Base-by-base conservation (phyloP, 2,888 invertebrate genomes). In the Microplitis manilae region DNA sequence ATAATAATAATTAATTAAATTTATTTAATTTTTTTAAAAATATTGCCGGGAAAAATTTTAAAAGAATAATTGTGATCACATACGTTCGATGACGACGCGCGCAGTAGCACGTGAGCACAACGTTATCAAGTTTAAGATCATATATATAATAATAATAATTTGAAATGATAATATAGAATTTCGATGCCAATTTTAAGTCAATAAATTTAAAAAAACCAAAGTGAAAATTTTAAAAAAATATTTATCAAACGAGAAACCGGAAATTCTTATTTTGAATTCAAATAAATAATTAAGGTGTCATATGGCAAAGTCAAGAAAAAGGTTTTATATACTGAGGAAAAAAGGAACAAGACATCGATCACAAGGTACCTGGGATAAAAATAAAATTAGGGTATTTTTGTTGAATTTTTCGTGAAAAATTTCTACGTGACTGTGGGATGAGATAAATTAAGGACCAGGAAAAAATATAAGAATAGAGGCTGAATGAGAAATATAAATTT, bases 11-110 rank as follows among this genome's bases (percentile, higher is more conserved):
- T 9, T 0, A 2, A 13, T 9, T 0, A 50, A 50, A 13, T 50
- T 13, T 6, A 50, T 13, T 8, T 13, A 13, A 50, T 13, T 50
- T 50, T 13, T 50, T 50, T 9, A 9, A 9, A 13, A 50, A 13
- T 7, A 50, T 7, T 9, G 2, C 50, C 50, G 50, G 9, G 9
- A 50, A 13, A 41, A 39, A 50, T 69, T 17, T n/a, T 41, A 17
- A 17, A 5, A 15, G 17, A 71, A 38, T 60, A 17, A 38, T 59
- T 15, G 20, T 62, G 17, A 62, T 20, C 17, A 62, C 62, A 17
- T 62, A 62, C 15, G 15, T 15, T 17, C 9, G 68, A 15, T 15
- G 40, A 67, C 75, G 73, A 17, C 9, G 72, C 73, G 70, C 38
- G n/a, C 62, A 62, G 62, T 62, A 20, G 2, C 62, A 62, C 62